Base-by-base conservation (phyloP, 1,140 invertebrate genomes). In the Tribolium madens region DNA sequence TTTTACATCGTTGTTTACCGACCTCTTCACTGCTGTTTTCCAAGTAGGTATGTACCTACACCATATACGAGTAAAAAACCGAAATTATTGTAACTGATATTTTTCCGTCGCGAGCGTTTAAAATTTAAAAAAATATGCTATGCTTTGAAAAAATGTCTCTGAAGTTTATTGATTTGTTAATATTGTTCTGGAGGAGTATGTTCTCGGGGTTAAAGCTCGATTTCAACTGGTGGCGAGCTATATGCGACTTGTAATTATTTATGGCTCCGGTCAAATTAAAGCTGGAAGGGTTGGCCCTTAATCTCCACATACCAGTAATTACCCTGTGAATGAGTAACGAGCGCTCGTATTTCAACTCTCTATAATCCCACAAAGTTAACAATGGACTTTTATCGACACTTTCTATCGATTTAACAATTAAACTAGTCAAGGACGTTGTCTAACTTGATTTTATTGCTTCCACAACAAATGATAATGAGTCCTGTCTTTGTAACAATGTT, bases 301-400 rank as follows among this genome's bases (percentile, higher is more conserved):
- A 57, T 26, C 48, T 17, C 48, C 48, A 50, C 48, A 50, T 50
- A 12, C 48, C 48, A 50, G 48, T 50, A 50, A 50, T 50, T 50
- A 50, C 48, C 48, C 4, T 7, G 48, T 50, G 48, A 50, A 50
- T 50, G 48, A 15, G 48, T 50, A 50, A 50, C 48, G 48, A 50
- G n/a, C 48, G 48, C 6, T 13, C 48, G 48, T 50, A 50, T 50
- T 15, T 50, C 13, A 50, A 50, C 12, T 50, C 46, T 13, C 48
- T 15, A 50, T 50, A 50, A 50, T 50, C 48, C 48, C 15, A 15
- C 15, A 50, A 14, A 50, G 48, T 50, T 42, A 50, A 50, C 48
- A 50, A 50, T n/a, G 13, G 36, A 50, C 13, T 50, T 50, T 50
- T 50, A 50, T 50, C 48, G 48, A 50, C 48, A 50, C 48, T 47